Conservation (phyloP, 2,113 vertebrate genomes). For the Solea solea region DNA sequence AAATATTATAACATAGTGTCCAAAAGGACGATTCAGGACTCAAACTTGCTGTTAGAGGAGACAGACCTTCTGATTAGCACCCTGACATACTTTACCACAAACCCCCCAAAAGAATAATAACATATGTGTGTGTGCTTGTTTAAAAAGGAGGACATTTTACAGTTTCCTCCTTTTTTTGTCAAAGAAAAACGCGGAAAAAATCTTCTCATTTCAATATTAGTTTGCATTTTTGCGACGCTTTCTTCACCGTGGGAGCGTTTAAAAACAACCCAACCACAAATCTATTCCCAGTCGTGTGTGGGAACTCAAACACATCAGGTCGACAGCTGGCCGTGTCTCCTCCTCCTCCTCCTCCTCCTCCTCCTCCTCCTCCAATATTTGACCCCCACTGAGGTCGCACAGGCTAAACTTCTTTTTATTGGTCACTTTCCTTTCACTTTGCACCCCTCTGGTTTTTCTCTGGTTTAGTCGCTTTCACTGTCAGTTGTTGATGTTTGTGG, state of each 20-base stretch:
- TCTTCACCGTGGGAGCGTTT: conserved; percentile 24
- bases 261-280: conserved; percentile 52
- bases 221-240: neutral
- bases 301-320: conserved; percentile 68
- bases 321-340: conserved; percentile 63
- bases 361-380: conserved; percentile 36
- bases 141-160: conserved; percentile 1
- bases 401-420: conserved; percentile 44
- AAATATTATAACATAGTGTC: no score
- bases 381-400: conserved; percentile 35
- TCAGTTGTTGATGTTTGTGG: conserved; percentile 45
- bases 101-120: neutral
- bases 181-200: neutral
- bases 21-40: conserved; percentile 1
- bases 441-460: conserved; percentile 26
- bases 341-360: conserved; percentile 31
- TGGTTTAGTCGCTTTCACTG: conserved; percentile 43
- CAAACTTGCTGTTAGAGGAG: conserved; percentile 14
- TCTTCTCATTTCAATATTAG: neutral
- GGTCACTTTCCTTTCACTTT: conserved; percentile 29
- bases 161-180: neutral
- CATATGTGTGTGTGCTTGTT: conserved; percentile 11
- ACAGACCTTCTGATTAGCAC: conserved; percentile 26
- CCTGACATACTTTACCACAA: neutral
- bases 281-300: conserved; percentile 66